phyloP scores from a whole-genome alignment of 2,888 invertebrate genomes.

The Leistus spinibarbis region DNA sequence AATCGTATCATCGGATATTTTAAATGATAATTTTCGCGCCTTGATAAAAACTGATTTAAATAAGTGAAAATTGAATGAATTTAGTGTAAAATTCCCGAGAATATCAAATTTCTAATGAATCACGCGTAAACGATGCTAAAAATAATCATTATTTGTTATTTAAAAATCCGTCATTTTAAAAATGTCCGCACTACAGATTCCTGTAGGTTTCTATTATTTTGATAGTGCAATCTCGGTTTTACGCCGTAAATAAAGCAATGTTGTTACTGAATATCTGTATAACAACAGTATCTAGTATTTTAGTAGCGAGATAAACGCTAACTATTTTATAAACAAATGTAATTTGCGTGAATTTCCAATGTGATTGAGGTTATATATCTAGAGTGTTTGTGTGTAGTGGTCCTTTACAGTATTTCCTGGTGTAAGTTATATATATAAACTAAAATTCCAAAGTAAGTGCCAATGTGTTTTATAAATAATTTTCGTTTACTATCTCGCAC shows the following conservation, averaged over 20 bases:
- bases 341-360: neutral
- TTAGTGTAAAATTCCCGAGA: neutral
- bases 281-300: constrained; percentile 7
- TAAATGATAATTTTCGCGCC: no score
- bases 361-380: constrained; percentile 25
- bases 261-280: constrained; percentile 11
- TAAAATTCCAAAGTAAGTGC: constrained; percentile 30
- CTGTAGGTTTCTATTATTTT: neutral
- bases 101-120: neutral
- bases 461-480: constrained; percentile 37
- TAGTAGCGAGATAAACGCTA: neutral
- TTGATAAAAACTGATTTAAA: neutral
- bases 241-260: constrained; percentile 35
- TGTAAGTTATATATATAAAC: constrained; percentile 33
- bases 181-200: neutral
- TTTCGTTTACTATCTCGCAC: constrained; percentile 16
- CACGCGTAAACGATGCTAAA: neutral
- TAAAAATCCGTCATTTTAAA: neutral
- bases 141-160: neutral
- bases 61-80: neutral
- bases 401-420: constrained; percentile 36
- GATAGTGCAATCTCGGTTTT: constrained; percentile 3
- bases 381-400: constrained; percentile 18
- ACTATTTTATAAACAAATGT: constrained; percentile 3
- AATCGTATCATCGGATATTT: no score